Evolutionary conservation across 2,888 invertebrate species (phyloP).

Genomic region (Euphydryas editha): DNA sequence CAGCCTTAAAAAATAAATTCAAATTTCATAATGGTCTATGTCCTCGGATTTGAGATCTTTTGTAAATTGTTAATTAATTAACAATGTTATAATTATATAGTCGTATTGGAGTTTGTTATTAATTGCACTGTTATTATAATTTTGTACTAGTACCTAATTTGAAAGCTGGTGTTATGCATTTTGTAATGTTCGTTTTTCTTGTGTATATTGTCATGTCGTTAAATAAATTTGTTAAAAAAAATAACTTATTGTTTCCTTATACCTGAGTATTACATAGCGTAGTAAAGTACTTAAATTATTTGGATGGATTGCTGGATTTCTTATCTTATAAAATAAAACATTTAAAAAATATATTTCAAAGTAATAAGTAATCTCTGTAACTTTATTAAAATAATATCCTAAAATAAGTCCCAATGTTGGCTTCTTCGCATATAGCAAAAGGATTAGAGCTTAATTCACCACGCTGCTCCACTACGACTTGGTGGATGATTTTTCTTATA

Average conservation of each 20-base stretch:
- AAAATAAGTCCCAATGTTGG: too few species aligned
- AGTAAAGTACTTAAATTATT: too few species aligned
- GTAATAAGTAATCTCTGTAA: too few species aligned
- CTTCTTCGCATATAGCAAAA: too few species aligned
- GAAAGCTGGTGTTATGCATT: constrained; percentile 74
- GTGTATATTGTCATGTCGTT: constrained; percentile 58
- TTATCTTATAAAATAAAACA: too few species aligned
- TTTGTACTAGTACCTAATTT: constrained; percentile 40
- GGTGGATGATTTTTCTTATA: too few species aligned
- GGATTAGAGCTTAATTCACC: too few species aligned
- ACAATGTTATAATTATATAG: constrained; percentile 48
- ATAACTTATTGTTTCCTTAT: constrained; percentile 10
- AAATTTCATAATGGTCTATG: neutral
- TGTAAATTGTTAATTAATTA: constrained; percentile 9
- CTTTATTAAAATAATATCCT: too few species aligned
- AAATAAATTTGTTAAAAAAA: constrained; percentile 58
- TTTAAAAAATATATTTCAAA: too few species aligned
- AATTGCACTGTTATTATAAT: constrained; percentile 28
- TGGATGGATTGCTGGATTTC: too few species aligned
- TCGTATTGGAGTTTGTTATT: constrained; percentile 32
- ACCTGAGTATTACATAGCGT: neutral
- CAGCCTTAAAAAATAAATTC: neutral
- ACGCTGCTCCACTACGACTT: too few species aligned
- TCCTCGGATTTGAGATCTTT: neutral
- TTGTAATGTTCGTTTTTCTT: constrained; percentile 67